Conservation (phyloP, 1,140 invertebrate species). For the Zaprionus davidi region DNA sequence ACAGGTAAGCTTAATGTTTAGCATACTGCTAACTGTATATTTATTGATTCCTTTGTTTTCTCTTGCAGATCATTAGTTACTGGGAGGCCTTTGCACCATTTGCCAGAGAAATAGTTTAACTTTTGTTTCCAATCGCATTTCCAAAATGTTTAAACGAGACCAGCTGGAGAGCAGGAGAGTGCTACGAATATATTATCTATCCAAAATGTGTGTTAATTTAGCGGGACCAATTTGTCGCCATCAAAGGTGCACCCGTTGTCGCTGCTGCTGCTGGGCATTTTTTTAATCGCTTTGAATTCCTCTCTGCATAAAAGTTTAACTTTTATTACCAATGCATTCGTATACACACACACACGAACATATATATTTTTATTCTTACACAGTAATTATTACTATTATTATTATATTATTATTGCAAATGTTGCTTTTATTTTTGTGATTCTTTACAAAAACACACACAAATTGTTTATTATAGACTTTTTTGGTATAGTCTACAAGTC, state of each 20-base stretch:
- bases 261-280: conserved; percentile 40
- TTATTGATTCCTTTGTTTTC: background rate
- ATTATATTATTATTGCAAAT: conserved; percentile 56
- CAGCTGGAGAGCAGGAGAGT: conserved; percentile 38
- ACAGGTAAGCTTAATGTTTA: conserved; percentile 87
- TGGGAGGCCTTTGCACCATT: conserved; percentile 98
- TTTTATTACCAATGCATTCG: conserved; percentile 60
- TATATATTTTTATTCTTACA: conserved; percentile 59
- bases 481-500: conserved; percentile 36
- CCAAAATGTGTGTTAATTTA: conserved; percentile 38
- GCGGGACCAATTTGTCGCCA: conserved; percentile 70
- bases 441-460: conserved; percentile 61
- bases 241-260: conserved; percentile 15
- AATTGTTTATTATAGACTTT: conserved; percentile 45
- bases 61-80: conserved; percentile 93
- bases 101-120: conserved; percentile 91
- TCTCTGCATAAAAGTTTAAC: conserved; percentile 65
- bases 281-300: conserved; percentile 61
- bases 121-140: conserved; percentile 46
- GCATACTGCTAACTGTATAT: background rate
- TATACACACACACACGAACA: conserved; percentile 26
- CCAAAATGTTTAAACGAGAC: conserved; percentile 27
- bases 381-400: conserved; percentile 52
- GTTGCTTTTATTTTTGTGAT: conserved; percentile 61
- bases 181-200: conserved; percentile 39